These are phyloP conservation scores for Mesocricetus auratus DNA, from an alignment of 2,113 vertebrate genomes.

Conservation along the genomic window DNA sequence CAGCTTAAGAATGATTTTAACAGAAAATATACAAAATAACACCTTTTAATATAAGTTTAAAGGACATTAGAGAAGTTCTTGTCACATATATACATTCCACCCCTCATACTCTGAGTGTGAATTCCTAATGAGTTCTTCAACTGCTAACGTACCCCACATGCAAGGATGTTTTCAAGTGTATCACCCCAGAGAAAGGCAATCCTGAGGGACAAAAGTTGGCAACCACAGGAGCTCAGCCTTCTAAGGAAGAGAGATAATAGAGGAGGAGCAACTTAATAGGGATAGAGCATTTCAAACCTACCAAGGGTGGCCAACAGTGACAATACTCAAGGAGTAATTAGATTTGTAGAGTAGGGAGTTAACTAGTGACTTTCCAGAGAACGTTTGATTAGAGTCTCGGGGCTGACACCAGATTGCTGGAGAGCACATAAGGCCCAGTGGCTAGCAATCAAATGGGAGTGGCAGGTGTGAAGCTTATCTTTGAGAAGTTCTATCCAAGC, in stretches of 20 bases:
- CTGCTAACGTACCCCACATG: background rate
- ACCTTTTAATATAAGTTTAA: background rate
- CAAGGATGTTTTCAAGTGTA: background rate
- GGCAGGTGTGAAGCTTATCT: fast-evolving
- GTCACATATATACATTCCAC: background rate
- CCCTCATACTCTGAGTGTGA: background rate
- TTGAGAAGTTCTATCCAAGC: background rate
- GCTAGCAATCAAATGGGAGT: background rate
- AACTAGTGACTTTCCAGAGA: background rate
- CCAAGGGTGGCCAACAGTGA: background rate
- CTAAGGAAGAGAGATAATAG: background rate
- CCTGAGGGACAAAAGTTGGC: background rate
- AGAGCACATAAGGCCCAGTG: background rate
- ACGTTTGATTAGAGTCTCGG: background rate
- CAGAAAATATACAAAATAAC: background rate
- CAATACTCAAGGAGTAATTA: background rate
- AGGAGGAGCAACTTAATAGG: background rate
- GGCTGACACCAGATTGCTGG: background rate
- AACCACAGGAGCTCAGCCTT: background rate
- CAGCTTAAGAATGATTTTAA: background rate
- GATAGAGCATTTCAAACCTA: background rate
- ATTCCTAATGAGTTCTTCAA: background rate
- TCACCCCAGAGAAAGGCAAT: background rate
- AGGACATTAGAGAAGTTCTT: background rate
- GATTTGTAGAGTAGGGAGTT: background rate